Conservation (phyloP, 2,797 vertebrate species). For the Lates japonicus region DNA sequence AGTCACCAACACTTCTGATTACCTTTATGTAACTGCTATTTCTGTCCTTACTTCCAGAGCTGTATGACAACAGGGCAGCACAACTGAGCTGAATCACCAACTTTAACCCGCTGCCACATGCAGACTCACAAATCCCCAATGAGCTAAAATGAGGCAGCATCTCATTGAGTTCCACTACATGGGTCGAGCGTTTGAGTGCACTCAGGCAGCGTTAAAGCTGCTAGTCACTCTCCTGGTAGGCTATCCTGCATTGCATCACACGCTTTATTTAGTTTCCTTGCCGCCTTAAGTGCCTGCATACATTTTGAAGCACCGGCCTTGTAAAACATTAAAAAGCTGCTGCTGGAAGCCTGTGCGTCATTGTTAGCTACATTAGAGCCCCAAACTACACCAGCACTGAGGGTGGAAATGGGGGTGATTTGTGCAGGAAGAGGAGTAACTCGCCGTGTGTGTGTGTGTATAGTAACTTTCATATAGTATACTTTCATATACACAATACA, state of each 20-base stretch:
- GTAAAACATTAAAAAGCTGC: conserved; percentile 84
- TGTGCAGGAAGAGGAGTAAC: conserved; percentile 9
- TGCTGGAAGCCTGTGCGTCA: conserved; percentile 71
- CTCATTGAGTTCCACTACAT: conserved; percentile 52
- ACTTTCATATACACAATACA: background rate
- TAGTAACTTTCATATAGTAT: background rate
- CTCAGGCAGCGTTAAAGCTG: conserved; percentile 60
- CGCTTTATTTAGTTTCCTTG: conserved; percentile 79
- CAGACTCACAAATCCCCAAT: conserved; percentile 51
- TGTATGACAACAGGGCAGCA: background rate
- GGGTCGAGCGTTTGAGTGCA: conserved; percentile 53
- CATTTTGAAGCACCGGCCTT: conserved; percentile 77
- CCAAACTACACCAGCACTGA: conserved; percentile 38
- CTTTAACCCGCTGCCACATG: conserved; percentile 31
- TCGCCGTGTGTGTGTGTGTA: background rate
- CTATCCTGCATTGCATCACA: conserved; percentile 72
- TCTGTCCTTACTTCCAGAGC: conserved; percentile 24
- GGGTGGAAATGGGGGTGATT: conserved; percentile 13
- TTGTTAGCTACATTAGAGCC: conserved; percentile 66
- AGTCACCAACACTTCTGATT: conserved; percentile 21
- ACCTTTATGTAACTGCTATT: conserved; percentile 35
- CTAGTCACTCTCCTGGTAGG: conserved; percentile 64
- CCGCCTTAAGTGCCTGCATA: conserved; percentile 75
- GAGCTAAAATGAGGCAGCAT: conserved; percentile 46
- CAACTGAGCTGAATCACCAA: conserved; percentile 39